Evolutionary conservation across 1,140 invertebrate species (phyloP).

Genomic region (Odontomachus brunneus): DNA sequence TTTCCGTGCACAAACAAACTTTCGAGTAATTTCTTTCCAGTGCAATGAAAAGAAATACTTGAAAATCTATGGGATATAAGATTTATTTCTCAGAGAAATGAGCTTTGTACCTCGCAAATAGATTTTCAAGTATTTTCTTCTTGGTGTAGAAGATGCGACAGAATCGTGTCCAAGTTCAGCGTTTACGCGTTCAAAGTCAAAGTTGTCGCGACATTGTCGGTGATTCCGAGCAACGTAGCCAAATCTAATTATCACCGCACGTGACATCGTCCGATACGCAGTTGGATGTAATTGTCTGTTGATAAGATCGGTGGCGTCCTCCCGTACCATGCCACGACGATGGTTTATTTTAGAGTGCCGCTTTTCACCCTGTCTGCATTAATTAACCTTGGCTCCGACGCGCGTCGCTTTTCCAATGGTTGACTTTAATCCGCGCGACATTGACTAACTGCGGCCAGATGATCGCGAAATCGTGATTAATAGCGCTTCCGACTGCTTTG

Average conservation of each 20-base stretch:
- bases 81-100: too few species aligned
- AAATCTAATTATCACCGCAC: not conserved
- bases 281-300: too few species aligned
- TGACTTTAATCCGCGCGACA: conserved; percentile 65
- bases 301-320: too few species aligned
- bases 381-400: conserved; percentile 69
- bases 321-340: not conserved
- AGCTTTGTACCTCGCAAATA: too few species aligned
- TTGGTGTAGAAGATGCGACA: too few species aligned
- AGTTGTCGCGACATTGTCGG: not conserved
- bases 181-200: not conserved
- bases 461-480: conserved; percentile 66
- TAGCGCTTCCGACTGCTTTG: conserved; percentile 49
- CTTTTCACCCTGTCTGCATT: conserved; percentile 25
- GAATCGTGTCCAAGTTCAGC: not conserved
- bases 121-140: too few species aligned
- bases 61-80: too few species aligned
- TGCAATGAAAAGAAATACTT: too few species aligned
- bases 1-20: too few species aligned
- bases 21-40: too few species aligned
- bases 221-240: not conserved
- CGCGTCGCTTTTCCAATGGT: conserved; percentile 43
- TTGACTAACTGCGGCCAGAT: conserved; percentile 57
- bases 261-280: not conserved
- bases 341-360: conserved; percentile 56